These are phyloP conservation scores for Gibbula magus DNA, from an alignment of 2,888 invertebrate genomes.

Conservation along the genomic window DNA sequence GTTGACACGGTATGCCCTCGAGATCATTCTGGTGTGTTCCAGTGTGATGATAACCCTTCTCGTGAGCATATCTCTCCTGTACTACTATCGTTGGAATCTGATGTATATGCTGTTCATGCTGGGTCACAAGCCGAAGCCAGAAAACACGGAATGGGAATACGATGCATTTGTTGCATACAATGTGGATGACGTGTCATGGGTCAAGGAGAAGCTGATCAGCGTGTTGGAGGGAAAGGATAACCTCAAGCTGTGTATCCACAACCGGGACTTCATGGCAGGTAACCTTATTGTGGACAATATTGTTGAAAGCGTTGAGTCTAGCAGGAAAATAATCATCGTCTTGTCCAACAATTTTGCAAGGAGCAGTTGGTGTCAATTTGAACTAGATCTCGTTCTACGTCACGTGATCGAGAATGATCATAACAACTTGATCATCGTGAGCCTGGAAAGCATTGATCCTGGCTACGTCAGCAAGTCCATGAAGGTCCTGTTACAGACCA, in stretches of 20 bases:
- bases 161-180: slow-evolving; percentile 85
- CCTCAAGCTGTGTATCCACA: slow-evolving; percentile 80
- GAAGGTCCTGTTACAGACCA: slow-evolving; percentile 82
- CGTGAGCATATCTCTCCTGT: slow-evolving; percentile 64
- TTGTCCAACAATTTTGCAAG: slow-evolving; percentile 81
- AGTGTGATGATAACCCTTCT: slow-evolving; percentile 23
- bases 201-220: slow-evolving; percentile 80
- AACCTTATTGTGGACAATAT: slow-evolving; percentile 84
- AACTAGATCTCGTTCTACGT: slow-evolving; percentile 84
- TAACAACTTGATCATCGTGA: slow-evolving; percentile 81
- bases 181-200: slow-evolving; percentile 81
- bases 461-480: slow-evolving; percentile 80
- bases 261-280: slow-evolving; percentile 85
- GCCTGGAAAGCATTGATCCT: slow-evolving; percentile 82
- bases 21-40: slow-evolving; percentile 22
- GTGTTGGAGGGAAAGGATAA: slow-evolving; percentile 79
- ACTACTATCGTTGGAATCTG: slow-evolving; percentile 78
- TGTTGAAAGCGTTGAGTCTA: slow-evolving; percentile 82
- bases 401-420: slow-evolving; percentile 73
- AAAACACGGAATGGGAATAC: slow-evolving; percentile 71
- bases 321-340: slow-evolving; percentile 81
- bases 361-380: slow-evolving; percentile 85
- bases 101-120: slow-evolving; percentile 77
- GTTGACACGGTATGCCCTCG: slow-evolving; percentile 18
- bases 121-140: neutral